Base-by-base conservation (phyloP, 1,140 invertebrate species). In the Cecropterus lyciades region DNA sequence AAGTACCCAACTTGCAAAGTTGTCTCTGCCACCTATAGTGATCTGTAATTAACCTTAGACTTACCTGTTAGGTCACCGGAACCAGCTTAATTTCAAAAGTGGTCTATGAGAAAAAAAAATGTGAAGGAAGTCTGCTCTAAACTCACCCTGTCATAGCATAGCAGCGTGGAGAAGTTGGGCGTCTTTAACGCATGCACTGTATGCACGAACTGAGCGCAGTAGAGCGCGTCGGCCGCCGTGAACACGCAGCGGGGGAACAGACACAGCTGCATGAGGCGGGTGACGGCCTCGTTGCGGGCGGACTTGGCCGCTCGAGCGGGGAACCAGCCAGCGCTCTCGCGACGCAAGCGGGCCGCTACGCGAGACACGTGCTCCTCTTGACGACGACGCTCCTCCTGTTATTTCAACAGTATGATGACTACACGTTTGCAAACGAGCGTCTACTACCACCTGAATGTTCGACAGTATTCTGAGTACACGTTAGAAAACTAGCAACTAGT, bases 141-240 rank as follows among this genome's bases (percentile, higher is more conserved):
- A n/a, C n/a, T n/a, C n/a, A 99, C 97, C 93, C 98, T 94, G 93
- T 99, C 99, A 85, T 99, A 99, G 86, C 98, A 99, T 37, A 99
- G 95, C 17, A 99, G 93, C 0, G 99, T 99, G 10, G 98, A 98
- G 92, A 99, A 99, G 93, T 99, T 99, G 14, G 97, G 96, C 42
- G 98, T 99, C 89, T 98, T 98, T 46, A 99, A 93, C 74, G 95
- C 96, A 91, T 99, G 99, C 76, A 99, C 96, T 15, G 97, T 96
- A 82, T 98, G 96, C 48, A 99, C 97, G 92, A 99, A 99, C 93
- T 99, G 97, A 0, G 99, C 98, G 93, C 98, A 99, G 92, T 98
- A 99, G 30, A 99, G 94, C 16, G 99, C 98, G 93, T 99, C 99
- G 24, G 96, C 95, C 40, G 98, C 96, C 17, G 86, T 87, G 87